Percentiles rank a stretch among this genome's conserved stretches.
Evolutionary conservation across 1,140 invertebrate genomes (phyloP).

Genomic region (Drosophila subpulchrella): DNA sequence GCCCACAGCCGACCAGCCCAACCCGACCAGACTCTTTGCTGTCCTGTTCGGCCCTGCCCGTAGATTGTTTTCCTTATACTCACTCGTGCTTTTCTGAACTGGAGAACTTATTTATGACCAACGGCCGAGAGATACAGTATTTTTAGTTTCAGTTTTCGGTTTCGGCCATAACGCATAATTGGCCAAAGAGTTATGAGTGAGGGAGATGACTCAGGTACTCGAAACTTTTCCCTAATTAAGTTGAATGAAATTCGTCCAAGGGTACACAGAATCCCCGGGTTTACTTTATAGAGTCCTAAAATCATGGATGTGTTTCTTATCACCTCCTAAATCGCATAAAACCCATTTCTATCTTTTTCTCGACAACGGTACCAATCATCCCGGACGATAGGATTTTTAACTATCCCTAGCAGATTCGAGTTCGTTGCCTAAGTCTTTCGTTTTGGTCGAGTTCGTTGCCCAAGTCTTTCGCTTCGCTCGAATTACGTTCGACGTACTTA

Average conservation of each 20-base stretch:
- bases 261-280: neutral
- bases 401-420: neutral
- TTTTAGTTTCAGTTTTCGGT: slow-evolving; percentile 50
- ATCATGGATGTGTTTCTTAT: slow-evolving; percentile 16
- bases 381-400: neutral
- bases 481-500: slow-evolving; percentile 4
- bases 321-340: slow-evolving; percentile 8
- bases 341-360: slow-evolving; percentile 14
- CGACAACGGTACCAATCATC: slow-evolving; percentile 3
- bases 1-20: slow-evolving; percentile 38
- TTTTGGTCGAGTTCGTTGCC: slow-evolving; percentile 39
- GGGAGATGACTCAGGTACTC: slow-evolving; percentile 59
- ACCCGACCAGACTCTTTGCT: slow-evolving; percentile 14
- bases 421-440: slow-evolving; percentile 1
- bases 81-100: slow-evolving; percentile 22
- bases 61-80: slow-evolving; percentile 58
- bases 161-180: slow-evolving; percentile 65
- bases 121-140: slow-evolving; percentile 63
- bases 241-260: slow-evolving; percentile 42
- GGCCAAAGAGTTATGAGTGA: slow-evolving; percentile 56
- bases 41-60: slow-evolving; percentile 64
- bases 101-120: slow-evolving; percentile 75
- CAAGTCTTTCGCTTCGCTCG: slow-evolving; percentile 38
- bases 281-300: slow-evolving; percentile 7
- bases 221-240: slow-evolving; percentile 40